Conservation (phyloP, 2,797 vertebrate species). For the Orientallactaga sibirica region DNA sequence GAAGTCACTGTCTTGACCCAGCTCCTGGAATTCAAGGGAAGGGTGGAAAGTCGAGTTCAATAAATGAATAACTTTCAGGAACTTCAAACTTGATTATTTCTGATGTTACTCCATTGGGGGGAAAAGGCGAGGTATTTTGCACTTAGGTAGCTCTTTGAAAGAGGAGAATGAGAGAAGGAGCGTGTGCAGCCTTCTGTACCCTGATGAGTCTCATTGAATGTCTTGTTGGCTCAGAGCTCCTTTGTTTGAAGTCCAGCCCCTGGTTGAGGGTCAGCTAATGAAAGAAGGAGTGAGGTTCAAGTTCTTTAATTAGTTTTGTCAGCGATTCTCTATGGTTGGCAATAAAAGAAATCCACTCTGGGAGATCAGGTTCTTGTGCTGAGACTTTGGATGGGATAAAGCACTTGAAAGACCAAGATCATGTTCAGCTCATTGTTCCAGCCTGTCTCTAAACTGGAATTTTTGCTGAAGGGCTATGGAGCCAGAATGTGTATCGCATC, state of each 20-base stretch:
- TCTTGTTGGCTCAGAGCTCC: constrained; percentile 60
- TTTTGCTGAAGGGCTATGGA: constrained; percentile 63
- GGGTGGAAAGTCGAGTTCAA: constrained; percentile 72
- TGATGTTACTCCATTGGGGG: constrained; percentile 69
- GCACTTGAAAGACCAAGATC: constrained; percentile 78
- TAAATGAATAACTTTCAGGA: constrained; percentile 77
- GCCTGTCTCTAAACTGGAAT: constrained; percentile 64
- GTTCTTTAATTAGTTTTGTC: constrained; percentile 84
- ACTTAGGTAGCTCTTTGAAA: constrained; percentile 67
- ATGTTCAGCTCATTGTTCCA: constrained; percentile 78
- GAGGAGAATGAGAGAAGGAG: constrained; percentile 25
- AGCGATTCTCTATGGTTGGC: constrained; percentile 79
- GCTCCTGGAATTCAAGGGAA: constrained; percentile 76
- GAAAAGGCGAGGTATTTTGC: constrained; percentile 38
- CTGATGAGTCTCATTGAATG: constrained; percentile 67
- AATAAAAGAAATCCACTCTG: constrained; percentile 81
- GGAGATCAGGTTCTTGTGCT: constrained; percentile 76
- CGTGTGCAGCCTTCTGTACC: not conserved
- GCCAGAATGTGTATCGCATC: constrained; percentile 68
- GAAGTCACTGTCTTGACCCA: constrained; percentile 72
- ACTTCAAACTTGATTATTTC: constrained; percentile 81
- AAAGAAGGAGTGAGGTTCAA: constrained; percentile 77
- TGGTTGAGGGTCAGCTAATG: constrained; percentile 79
- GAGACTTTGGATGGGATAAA: constrained; percentile 76
- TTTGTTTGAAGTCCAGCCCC: constrained; percentile 74